Base-by-base conservation (phyloP, 2,888 invertebrate genomes). In the Trichopria drosophilae region DNA sequence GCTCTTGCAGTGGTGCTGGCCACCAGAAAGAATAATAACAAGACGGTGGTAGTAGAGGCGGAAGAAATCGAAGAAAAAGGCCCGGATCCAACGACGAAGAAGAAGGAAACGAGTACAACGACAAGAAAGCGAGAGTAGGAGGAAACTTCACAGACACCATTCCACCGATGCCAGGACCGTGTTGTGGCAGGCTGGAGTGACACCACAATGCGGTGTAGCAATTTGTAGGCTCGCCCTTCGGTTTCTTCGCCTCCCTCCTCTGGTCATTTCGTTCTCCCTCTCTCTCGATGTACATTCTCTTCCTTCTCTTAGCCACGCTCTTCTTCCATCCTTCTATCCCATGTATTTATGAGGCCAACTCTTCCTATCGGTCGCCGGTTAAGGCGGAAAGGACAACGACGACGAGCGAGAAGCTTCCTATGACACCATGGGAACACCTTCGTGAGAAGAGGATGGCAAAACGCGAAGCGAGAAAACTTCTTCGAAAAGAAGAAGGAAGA, bases 141-240 rank as follows among this genome's bases (percentile, higher is more conserved):
- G 34, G n/a, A n/a, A n/a, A 22, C 43, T 51, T 53, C 53, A 53
- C 62, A 63, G 67, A 74, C 73, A 74, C 73, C 74, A 73, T 74
- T 73, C 73, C 74, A 66, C 57, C 69, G 73, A 75, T 75, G 73
- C 73, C 74, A 67, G 67, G 68, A 64, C 67, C 72, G 73, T 75
- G 75, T 75, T 69, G 73, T 67, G 66, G 69, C 67, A 66, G 66
- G 59, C 66, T 58, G 67, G 73, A 74, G 73, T 75, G 75, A 75
- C 75, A 75, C 73, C 70, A 75, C 75, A 75, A 75, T 74, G 73
- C 75, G 68, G 67, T 75, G 75, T 74, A 75, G 74, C 75, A 75
- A 75, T 75, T 75, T 75, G 75, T 75, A 74, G 73, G 71, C 71
- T 71, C 69, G 70, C 70, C 70, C 66, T 69, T 68, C 65, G 65